These are phyloP conservation scores for Grantiella picta DNA, from an alignment of 2,113 vertebrate species.

Conservation along the genomic window DNA sequence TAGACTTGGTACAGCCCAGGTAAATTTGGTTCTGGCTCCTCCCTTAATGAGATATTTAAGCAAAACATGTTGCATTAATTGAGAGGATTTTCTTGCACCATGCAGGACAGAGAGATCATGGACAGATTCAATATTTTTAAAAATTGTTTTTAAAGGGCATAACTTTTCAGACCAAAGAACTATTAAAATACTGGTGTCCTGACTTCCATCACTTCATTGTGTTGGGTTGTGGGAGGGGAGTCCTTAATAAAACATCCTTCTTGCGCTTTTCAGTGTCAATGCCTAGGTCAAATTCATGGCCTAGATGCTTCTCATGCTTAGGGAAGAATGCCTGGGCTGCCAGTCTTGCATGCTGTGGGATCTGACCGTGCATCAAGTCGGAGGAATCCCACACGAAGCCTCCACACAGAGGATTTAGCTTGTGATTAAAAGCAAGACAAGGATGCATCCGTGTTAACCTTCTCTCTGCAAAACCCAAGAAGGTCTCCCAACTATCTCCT, in stretches of 20 bases:
- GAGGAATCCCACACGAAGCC: slow-evolving; percentile 17
- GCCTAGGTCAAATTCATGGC: background rate
- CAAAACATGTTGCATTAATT: background rate
- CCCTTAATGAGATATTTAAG: background rate
- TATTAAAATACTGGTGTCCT: background rate
- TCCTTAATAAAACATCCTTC: background rate
- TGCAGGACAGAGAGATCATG: background rate
- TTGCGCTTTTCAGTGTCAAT: background rate
- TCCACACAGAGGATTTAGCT: background rate
- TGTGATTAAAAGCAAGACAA: slow-evolving; percentile 48
- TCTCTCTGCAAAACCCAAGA: background rate
- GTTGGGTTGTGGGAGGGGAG: background rate
- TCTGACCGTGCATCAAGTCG: background rate
- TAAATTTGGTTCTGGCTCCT: background rate
- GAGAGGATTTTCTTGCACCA: background rate
- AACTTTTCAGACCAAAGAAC: background rate
- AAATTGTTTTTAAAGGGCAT: background rate
- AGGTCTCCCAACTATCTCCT: slow-evolving; percentile 5
- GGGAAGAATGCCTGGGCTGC: background rate
- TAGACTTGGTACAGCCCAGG: background rate
- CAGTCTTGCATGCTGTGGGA: background rate
- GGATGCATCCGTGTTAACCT: slow-evolving; percentile 28
- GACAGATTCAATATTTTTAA: background rate
- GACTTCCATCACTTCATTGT: background rate
- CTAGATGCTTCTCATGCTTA: background rate